Evolutionary conservation across 2,888 invertebrate genomes (phyloP), one percentile per base, ranked within the genome.

Genomic region (Chaetogeoica ovagalla): DNA sequence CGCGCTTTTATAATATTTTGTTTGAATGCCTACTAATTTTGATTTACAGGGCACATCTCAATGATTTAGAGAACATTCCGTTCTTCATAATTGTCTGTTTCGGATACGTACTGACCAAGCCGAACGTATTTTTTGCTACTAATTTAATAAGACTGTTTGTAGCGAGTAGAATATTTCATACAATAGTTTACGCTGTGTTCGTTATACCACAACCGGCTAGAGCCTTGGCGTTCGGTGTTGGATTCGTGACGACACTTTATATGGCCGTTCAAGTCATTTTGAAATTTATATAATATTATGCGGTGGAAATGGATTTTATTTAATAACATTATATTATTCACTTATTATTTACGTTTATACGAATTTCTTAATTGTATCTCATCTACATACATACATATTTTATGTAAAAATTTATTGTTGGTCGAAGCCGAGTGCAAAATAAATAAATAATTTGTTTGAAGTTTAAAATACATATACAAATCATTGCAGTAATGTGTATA

Each of bases 11-110:
- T 55, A 55, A 19, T 23, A 37, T 19, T 23, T 21, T 68, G 30
- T n/a, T 68, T 62, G n/a, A 30, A 75, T 52, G n/a, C n/a, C n/a
- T n/a, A 68, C 1, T 17, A 15, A 23, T 62, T 63, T 39, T 83
- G 82, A 81, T 66, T 86, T 87, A 13, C 85, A 91, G 91, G 84
- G 91, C 91, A 17, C 91, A 92, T 85, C 87, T 89, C 83, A 93
- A 93, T 84, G 92, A 93, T 85, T 85, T 92, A 85, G 92, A 92
- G 86, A 93, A 92, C 85, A 91, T 93, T 77, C 88, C 90, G 0
- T 88, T 89, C 1, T 93, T 92, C 85, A 88, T 91, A 85, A 84
- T 91, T 19, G 85, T 90, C 52, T 90, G 89, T 8, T 88, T 89
- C 8, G 85, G 90, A 81, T 93, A 91, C 86, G 84, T 91, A 81